Conservation (phyloP, 2,888 invertebrate genomes). For the Tryphoninae sp. region DNA sequence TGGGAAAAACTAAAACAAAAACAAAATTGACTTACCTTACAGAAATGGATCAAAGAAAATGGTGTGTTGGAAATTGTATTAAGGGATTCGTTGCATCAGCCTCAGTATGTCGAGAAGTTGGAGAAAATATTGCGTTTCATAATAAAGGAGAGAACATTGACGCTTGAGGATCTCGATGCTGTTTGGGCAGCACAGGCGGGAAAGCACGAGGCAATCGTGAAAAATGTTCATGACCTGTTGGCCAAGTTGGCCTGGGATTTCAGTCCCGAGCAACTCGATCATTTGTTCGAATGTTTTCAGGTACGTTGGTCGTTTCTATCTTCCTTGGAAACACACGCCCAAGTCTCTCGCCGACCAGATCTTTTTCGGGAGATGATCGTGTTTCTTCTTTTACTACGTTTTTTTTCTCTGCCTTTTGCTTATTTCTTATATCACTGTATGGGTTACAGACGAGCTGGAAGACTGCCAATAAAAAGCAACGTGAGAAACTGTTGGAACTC, state of each 20-base stretch:
- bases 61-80: constrained; percentile 97
- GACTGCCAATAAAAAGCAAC: constrained; percentile 96
- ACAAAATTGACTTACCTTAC: constrained; percentile 62
- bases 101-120: constrained; percentile 98
- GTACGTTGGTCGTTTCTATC: constrained; percentile 80
- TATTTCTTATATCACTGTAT: constrained; percentile 10
- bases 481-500: constrained; percentile 96
- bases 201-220: constrained; percentile 99
- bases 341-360: constrained; percentile 9
- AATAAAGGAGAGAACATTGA: constrained; percentile 95
- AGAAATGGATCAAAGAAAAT: constrained; percentile 98
- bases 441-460: constrained; percentile 92
- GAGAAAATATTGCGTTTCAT: constrained; percentile 98
- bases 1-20: neutral
- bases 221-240: constrained; percentile 97
- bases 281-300: constrained; percentile 98
- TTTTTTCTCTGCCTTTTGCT: neutral
- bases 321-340: neutral
- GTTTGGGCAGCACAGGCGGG: constrained; percentile 99
- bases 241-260: constrained; percentile 99
- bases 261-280: constrained; percentile 97
- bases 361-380: constrained; percentile 47
- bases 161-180: constrained; percentile 94
- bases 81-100: constrained; percentile 97
- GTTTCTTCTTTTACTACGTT: constrained; percentile 48